Conservation (phyloP, 1,140 invertebrate genomes). For the Solen grandis region DNA sequence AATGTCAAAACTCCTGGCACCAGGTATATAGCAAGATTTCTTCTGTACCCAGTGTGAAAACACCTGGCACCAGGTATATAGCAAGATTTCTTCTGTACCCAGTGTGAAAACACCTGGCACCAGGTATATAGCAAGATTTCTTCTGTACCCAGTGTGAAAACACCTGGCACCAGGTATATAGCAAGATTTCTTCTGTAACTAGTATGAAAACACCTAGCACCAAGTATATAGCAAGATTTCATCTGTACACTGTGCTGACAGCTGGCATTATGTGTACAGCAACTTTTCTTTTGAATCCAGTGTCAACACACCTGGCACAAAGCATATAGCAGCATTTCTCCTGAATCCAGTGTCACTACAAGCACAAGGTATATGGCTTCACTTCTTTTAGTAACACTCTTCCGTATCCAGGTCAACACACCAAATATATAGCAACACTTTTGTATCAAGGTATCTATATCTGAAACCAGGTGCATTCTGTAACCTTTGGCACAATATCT, state of each 20-base stretch:
- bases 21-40: no score
- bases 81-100: slow-evolving; percentile 71
- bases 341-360: no score
- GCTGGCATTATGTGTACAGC: not conserved
- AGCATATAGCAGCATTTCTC: no score
- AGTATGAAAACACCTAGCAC: no score
- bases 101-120: slow-evolving; percentile 64
- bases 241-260: not conserved
- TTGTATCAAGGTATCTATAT: no score
- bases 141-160: slow-evolving; percentile 68
- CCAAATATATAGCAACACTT: no score
- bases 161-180: slow-evolving; percentile 54
- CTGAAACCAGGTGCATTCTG: no score
- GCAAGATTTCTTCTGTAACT: no score
- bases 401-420: no score
- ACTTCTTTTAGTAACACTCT: no score
- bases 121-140: not conserved
- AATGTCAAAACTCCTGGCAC: slow-evolving; percentile 65
- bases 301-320: not conserved
- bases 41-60: slow-evolving; percentile 68
- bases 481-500: no score
- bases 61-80: slow-evolving; percentile 70
- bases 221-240: not conserved
- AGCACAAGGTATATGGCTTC: no score
- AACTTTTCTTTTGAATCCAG: not conserved